These are phyloP conservation scores for Tethya wilhelma DNA, from an alignment of 37 sponge, comb jelly and placozoan genomes.

Conservation along the genomic window DNA sequence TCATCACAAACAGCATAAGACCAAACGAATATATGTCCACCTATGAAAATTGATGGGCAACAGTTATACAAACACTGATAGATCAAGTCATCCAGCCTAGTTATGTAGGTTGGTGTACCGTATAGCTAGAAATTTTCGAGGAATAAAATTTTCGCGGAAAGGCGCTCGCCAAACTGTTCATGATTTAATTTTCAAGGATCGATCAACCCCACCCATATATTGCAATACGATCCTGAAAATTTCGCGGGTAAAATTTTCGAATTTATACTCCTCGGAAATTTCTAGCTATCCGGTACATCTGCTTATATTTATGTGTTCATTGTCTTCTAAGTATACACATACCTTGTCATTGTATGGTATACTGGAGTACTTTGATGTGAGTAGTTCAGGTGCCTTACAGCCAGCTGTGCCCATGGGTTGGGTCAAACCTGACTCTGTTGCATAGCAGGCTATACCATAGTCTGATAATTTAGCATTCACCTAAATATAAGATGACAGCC, in stretches of 20 bases:
- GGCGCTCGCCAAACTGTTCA: too few species aligned
- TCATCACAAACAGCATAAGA: conserved; percentile 58
- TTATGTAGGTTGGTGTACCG: background rate
- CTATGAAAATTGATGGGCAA: conserved; percentile 3
- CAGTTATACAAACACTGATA: background rate
- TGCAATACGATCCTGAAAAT: too few species aligned
- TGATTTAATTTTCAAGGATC: too few species aligned
- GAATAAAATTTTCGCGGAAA: too few species aligned
- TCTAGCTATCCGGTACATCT: background rate
- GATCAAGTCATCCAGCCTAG: background rate
- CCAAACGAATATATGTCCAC: conserved; percentile 76
- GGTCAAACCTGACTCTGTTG: conserved; percentile 71
- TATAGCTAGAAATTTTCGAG: background rate
- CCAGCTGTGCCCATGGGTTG: conserved; percentile 76
- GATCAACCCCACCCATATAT: too few species aligned
- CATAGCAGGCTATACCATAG: conserved; percentile 83
- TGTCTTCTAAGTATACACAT: background rate
- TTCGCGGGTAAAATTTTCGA: too few species aligned
- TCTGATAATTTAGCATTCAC: conserved; percentile 89
- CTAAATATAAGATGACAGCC: conserved; percentile 1
- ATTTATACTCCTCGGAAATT: too few species aligned
- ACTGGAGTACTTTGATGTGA: conserved; percentile 39
- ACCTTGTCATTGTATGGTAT: conserved; percentile 70
- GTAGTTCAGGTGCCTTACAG: conserved; percentile 82
- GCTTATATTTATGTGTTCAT: background rate